A percentile compares a stretch with the other conserved stretches of the same genome.
phyloP scores from a whole-genome alignment of 2,113 vertebrate species.

The Capra hircus region DNA sequence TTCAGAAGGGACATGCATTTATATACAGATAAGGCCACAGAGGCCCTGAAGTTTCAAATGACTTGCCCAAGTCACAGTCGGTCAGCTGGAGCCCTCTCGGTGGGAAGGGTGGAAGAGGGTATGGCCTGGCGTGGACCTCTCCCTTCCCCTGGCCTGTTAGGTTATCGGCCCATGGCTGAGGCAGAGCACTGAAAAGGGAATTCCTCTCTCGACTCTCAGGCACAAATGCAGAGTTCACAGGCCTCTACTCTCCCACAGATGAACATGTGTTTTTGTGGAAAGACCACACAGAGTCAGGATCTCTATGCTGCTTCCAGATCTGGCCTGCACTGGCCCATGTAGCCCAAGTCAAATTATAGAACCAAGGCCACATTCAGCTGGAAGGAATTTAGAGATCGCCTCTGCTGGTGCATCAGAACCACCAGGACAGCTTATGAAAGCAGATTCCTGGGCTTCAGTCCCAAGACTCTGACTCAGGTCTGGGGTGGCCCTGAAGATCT shows the following conservation, averaged over 20 bases:
- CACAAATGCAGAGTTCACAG: neutral
- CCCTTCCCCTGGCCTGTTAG: neutral
- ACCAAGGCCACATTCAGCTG: neutral
- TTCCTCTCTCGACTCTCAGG: neutral
- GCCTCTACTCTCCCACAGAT: slow-evolving; percentile 22
- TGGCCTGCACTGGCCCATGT: neutral
- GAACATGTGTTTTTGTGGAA: slow-evolving; percentile 57
- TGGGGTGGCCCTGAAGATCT: neutral
- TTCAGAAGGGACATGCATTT: neutral
- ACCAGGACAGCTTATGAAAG: neutral
- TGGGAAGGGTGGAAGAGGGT: neutral
- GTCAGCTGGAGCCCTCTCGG: neutral
- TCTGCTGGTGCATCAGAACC: neutral
- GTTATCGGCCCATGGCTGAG: neutral
- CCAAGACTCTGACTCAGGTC: neutral
- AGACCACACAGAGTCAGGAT: slow-evolving; percentile 32
- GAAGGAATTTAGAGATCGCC: slow-evolving; percentile 29
- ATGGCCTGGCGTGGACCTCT: rapidly evolving
- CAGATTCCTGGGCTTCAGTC: slow-evolving; percentile 14
- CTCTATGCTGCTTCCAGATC: slow-evolving; percentile 34
- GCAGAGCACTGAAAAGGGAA: neutral
- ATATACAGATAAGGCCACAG: neutral
- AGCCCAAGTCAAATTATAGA: slow-evolving; percentile 3
- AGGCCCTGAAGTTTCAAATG: neutral
- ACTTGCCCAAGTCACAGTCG: neutral